Conservation (phyloP, 2,113 vertebrate genomes). For the Pitta sordida region DNA sequence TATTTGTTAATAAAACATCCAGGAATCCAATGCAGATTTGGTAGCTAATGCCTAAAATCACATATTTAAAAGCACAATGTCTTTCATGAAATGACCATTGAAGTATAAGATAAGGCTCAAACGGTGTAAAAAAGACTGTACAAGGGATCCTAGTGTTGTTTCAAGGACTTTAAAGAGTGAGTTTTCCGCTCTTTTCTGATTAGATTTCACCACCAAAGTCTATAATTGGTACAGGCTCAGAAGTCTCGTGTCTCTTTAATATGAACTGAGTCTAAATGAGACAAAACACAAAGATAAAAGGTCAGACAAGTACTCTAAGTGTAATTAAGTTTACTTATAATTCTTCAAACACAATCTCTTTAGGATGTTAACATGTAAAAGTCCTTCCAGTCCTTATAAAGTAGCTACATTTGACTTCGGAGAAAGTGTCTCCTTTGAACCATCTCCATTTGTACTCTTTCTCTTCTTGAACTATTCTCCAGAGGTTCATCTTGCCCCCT, state of each 20-base stretch:
- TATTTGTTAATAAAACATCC: not conserved
- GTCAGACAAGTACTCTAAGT: not conserved
- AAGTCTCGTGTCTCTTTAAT: not conserved
- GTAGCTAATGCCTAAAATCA: not conserved
- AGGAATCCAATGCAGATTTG: not conserved
- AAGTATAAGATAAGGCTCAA: not conserved
- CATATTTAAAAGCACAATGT: not conserved
- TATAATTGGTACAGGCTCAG: not conserved
- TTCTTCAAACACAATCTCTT: not conserved
- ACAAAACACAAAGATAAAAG: not conserved
- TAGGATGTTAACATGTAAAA: not conserved
- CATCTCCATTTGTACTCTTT: not conserved
- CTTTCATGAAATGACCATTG: not conserved
- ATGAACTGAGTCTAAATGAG: not conserved
- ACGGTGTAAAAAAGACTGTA: not conserved
- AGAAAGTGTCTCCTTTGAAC: not conserved
- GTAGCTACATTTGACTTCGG: not conserved
- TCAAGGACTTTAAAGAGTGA: not conserved
- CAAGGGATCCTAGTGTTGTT: not conserved
- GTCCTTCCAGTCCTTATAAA: not conserved
- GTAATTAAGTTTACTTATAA: not conserved
- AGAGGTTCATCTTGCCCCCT: not conserved
- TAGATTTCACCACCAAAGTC: not conserved
- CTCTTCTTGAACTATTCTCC: not conserved
- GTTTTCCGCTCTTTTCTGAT: not conserved